A percentile compares a stretch with the other conserved stretches of the same genome.
These are phyloP conservation scores for Hypolimnas misippus DNA, from an alignment of 2,888 invertebrate species.

Conservation along the genomic window DNA sequence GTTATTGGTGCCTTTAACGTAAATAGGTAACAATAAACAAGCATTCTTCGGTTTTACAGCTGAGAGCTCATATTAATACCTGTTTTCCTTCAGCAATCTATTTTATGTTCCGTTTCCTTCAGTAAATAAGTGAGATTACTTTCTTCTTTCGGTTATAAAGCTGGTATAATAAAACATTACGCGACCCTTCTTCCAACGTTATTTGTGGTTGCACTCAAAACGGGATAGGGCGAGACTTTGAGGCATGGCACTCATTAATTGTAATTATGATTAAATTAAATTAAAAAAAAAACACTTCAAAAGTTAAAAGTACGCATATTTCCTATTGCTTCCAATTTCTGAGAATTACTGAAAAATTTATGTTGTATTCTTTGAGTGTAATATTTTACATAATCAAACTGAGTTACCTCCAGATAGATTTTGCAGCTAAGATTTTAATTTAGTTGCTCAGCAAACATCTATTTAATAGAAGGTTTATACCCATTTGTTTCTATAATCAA, in stretches of 20 bases:
- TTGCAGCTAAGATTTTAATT: too few relatives aligned
- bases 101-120: conserved; percentile 61
- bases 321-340: too few relatives aligned
- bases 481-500: too few relatives aligned
- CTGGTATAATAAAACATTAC: conserved; percentile 76
- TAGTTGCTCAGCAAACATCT: too few relatives aligned
- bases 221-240: conserved; percentile 58
- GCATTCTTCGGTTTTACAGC: conserved; percentile 21
- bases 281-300: neutral
- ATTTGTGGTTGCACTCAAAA: conserved; percentile 73
- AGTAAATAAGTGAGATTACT: conserved; percentile 75
- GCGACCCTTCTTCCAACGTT: conserved; percentile 63
- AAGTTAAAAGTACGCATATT: too few relatives aligned
- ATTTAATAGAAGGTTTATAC: too few relatives aligned
- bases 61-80: conserved; percentile 38
- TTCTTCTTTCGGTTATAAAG: conserved; percentile 74
- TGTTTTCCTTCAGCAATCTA: conserved; percentile 57
- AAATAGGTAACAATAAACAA: conserved; percentile 4
- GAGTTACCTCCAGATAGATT: too few relatives aligned
- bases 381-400: too few relatives aligned
- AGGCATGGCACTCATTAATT: conserved; percentile 51
- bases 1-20: neutral
- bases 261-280: neutral
- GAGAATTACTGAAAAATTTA: too few relatives aligned
- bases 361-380: too few relatives aligned